Percentiles rank a stretch among this genome's conserved stretches.
Evolutionary conservation across 2,113 vertebrate genomes (phyloP).

Genomic region (Semnopithecus entellus): DNA sequence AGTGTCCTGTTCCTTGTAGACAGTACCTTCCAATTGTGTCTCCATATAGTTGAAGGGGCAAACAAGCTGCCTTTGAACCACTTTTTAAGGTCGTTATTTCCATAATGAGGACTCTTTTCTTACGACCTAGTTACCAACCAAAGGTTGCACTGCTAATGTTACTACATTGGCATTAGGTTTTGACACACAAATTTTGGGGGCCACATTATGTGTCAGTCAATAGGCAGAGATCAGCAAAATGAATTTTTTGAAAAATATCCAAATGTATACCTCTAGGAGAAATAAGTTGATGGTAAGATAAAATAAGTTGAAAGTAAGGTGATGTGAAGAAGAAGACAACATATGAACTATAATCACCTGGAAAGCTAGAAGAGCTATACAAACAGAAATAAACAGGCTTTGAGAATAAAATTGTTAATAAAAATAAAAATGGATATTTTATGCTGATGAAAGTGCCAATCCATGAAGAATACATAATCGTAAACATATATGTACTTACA

Average conservation of each 20-base stretch:
- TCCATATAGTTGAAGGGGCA: background rate
- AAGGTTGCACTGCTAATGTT: background rate
- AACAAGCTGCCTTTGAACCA: background rate
- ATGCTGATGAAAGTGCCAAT: background rate
- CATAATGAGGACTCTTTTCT: background rate
- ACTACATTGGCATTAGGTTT: background rate
- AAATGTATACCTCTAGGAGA: background rate
- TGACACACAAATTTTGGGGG: background rate
- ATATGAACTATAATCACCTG: background rate
- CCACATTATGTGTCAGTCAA: background rate
- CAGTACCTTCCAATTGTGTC: background rate
- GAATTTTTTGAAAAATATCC: background rate
- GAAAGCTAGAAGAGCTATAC: background rate
- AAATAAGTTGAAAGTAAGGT: background rate
- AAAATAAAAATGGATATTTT: background rate
- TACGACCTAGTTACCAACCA: background rate
- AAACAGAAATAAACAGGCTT: background rate
- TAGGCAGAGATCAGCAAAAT: background rate
- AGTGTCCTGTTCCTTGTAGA: too few species aligned
- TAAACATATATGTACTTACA: background rate
- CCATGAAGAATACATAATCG: background rate
- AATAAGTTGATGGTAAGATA: background rate
- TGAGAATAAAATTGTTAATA: background rate
- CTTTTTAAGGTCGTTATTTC: background rate
- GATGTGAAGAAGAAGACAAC: background rate